A percentile compares a stretch with the other conserved stretches of the same genome.
Conservation (phyloP, 1,140 invertebrate genomes). For the Colletes gigas region DNA sequence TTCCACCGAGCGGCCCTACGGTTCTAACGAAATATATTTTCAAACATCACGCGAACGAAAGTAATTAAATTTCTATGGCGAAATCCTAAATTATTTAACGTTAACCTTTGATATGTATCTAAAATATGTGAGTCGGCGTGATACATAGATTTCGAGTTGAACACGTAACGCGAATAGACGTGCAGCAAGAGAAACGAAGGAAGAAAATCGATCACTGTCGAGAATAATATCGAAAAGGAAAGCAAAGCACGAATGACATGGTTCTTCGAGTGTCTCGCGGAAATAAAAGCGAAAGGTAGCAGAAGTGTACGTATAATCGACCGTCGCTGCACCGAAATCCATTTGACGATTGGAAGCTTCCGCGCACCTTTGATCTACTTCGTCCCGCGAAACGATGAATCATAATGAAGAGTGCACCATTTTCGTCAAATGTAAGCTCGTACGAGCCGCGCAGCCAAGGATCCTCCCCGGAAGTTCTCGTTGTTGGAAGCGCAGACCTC, state of each 20-base stretch:
- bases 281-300: not conserved
- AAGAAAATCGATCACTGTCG: not conserved
- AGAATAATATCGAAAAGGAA: not conserved
- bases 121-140: too few relatives aligned
- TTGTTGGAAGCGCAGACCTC: constrained; percentile 8
- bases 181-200: not conserved
- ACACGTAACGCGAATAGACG: not conserved
- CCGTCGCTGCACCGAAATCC: constrained; percentile 38
- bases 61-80: too few relatives aligned
- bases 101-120: too few relatives aligned
- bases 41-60: too few relatives aligned
- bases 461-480: not conserved
- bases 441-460: not conserved
- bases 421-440: constrained; percentile 16
- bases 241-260: not conserved
- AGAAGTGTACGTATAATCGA: not conserved
- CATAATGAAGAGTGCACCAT: constrained; percentile 46
- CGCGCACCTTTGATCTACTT: constrained; percentile 39
- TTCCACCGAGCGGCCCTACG: too few relatives aligned
- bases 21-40: too few relatives aligned
- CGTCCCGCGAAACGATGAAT: constrained; percentile 42
- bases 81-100: too few relatives aligned
- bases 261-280: constrained; percentile 6
- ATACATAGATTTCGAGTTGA: too few relatives aligned
- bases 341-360: constrained; percentile 50